Evolutionary conservation across 2,888 invertebrate species (phyloP).

Genomic region (Notocelia uddmanniana): DNA sequence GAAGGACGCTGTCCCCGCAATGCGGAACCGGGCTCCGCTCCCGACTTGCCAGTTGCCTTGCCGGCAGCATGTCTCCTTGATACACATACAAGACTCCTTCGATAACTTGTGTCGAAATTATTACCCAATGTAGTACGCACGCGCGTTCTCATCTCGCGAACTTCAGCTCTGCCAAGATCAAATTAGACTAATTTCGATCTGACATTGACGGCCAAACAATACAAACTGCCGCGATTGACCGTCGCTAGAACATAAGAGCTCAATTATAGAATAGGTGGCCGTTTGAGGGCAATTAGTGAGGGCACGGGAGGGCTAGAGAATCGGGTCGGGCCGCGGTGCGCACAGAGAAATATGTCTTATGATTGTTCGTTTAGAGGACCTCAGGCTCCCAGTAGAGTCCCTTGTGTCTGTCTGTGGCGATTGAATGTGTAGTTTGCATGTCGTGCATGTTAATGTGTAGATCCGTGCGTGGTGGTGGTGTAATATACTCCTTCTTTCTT

Average conservation of each 20-base stretch:
- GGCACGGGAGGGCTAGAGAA: conserved; percentile 19
- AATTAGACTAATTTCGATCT: conserved; percentile 70
- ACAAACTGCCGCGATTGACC: conserved; percentile 58
- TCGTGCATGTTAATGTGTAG: conserved; percentile 20
- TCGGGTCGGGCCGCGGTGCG: conserved; percentile 8
- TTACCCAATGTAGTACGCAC: conserved; percentile 45
- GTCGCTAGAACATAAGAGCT: conserved; percentile 41
- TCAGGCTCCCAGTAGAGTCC: background rate
- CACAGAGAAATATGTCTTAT: too few species aligned
- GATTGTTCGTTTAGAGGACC: background rate
- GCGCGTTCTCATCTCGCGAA: conserved; percentile 49
- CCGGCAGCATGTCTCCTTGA: conserved; percentile 48
- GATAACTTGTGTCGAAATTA: conserved; percentile 41
- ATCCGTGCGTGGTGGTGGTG: conserved; percentile 5
- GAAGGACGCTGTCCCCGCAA: conserved; percentile 43
- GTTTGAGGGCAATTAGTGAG: conserved; percentile 23
- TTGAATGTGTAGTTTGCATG: conserved; percentile 27
- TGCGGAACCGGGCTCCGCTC: conserved; percentile 41
- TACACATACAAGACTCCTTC: conserved; percentile 39
- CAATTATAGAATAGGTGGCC: conserved; percentile 26
- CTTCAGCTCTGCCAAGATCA: conserved; percentile 71
- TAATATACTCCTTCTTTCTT: background rate
- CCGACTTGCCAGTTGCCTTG: conserved; percentile 42
- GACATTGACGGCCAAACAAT: conserved; percentile 60
- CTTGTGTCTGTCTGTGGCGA: conserved; percentile 9